Percentiles rank a stretch among this genome's conserved stretches.
These are phyloP conservation scores for Amblyopsis rosae DNA, from an alignment of 2,113 vertebrate genomes.

Conservation along the genomic window DNA sequence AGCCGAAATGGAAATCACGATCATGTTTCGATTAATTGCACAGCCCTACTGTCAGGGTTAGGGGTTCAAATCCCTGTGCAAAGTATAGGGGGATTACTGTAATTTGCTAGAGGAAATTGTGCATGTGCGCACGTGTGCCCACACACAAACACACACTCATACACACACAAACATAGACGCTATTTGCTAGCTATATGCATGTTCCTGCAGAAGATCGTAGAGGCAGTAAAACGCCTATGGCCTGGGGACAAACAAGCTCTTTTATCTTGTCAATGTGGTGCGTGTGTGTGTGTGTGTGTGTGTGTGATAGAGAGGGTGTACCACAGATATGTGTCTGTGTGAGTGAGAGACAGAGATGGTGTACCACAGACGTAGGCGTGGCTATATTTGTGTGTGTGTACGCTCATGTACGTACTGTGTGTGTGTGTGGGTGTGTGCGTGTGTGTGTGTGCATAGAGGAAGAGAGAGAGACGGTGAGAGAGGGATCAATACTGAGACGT, in stretches of 20 bases:
- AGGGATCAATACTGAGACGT: slow-evolving; percentile 73
- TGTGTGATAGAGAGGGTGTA: neutral
- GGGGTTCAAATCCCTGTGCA: slow-evolving; percentile 34
- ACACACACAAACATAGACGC: no score
- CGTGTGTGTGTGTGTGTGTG: slow-evolving; percentile 22
- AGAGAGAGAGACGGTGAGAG: slow-evolving; percentile 43
- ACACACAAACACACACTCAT: no score
- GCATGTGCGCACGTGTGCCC: no score
- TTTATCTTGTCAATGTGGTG: slow-evolving; percentile 73
- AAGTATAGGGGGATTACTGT: neutral
- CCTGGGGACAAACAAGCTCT: slow-evolving; percentile 67
- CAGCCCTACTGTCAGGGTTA: slow-evolving; percentile 10
- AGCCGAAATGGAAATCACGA: no score
- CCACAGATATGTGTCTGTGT: neutral
- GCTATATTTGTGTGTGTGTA: no score
- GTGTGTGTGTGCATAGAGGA: neutral
- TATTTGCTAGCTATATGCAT: neutral
- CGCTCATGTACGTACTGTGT: no score
- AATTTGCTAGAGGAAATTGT: neutral
- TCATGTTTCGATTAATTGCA: no score
- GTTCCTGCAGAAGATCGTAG: slow-evolving; percentile 31
- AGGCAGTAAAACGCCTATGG: slow-evolving; percentile 49
- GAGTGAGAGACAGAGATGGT: no score
- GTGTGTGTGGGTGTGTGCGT: no score
- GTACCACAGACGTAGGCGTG: no score